These are phyloP conservation scores for Styela clava DNA, from an alignment of 23 tunicate species.

Conservation along the genomic window DNA sequence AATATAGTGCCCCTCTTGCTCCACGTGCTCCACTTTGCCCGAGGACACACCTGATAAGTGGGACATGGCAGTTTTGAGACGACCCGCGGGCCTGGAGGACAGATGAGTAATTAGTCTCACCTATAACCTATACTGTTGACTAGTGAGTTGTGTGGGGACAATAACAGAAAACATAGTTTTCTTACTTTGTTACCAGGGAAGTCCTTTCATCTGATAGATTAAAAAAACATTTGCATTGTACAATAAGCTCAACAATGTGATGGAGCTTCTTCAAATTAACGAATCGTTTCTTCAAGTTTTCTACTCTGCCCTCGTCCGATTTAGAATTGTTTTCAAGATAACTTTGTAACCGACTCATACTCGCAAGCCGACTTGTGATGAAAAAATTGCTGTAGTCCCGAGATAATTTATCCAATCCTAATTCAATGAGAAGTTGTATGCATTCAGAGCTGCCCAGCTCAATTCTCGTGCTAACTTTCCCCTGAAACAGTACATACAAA, in stretches of 20 bases:
- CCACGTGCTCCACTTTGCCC: too few relatives aligned
- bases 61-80: too few relatives aligned
- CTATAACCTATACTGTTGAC: too few relatives aligned
- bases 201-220: slow-evolving; percentile 28
- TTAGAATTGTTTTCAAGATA: background rate
- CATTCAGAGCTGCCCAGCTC: background rate
- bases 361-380: slow-evolving; percentile 31
- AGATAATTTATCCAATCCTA: slow-evolving; percentile 48
- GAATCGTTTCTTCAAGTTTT: slow-evolving; percentile 9
- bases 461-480: background rate
- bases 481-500: background rate
- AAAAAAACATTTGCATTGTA: slow-evolving; percentile 22
- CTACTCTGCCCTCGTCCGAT: background rate
- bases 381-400: slow-evolving; percentile 41
- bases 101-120: too few relatives aligned
- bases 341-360: slow-evolving; percentile 3
- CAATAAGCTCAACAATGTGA: slow-evolving; percentile 43
- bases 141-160: too few relatives aligned
- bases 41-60: too few relatives aligned
- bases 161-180: too few relatives aligned
- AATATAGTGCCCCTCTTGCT: too few relatives aligned
- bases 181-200: slow-evolving; percentile 32
- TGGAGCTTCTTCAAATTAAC: slow-evolving; percentile 39
- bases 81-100: too few relatives aligned
- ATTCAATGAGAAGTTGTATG: slow-evolving; percentile 41